These are phyloP conservation scores for Characodon lateralis DNA, from an alignment of 2,797 vertebrate species.

Conservation along the genomic window DNA sequence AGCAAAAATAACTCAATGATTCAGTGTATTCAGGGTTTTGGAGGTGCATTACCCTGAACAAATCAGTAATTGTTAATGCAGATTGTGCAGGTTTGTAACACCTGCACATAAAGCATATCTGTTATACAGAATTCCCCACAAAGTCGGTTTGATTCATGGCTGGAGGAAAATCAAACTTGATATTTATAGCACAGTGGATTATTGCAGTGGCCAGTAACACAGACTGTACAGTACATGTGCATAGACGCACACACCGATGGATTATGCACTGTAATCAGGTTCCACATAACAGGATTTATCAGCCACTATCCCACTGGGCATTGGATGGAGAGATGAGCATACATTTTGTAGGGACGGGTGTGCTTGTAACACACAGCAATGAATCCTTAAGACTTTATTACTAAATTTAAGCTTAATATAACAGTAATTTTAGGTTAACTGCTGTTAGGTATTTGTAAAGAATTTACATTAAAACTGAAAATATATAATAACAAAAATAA, in stretches of 20 bases:
- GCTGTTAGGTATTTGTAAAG: not conserved
- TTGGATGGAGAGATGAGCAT: constrained; percentile 47
- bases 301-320: constrained; percentile 60
- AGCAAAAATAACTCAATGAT: not conserved
- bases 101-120: not conserved
- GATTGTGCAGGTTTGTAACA: not conserved
- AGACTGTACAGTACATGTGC: constrained; percentile 35
- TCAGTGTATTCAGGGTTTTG: not conserved
- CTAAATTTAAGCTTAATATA: not conserved
- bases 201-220: constrained; percentile 51
- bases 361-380: not conserved
- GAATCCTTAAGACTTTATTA: not conserved
- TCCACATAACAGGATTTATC: constrained; percentile 80
- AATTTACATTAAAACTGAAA: not conserved
- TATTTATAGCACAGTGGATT: constrained; percentile 80
- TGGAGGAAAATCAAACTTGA: constrained; percentile 62
- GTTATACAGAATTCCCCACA: constrained; percentile 22
- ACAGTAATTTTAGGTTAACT: not conserved
- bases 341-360: not conserved
- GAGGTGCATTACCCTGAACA: not conserved
- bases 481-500: no score
- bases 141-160: constrained; percentile 48
- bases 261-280: constrained; percentile 81
- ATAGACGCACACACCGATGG: constrained; percentile 47
- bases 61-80: not conserved